phyloP scores from a whole-genome alignment of 2,113 vertebrate species.

The Chionomys nivalis region DNA sequence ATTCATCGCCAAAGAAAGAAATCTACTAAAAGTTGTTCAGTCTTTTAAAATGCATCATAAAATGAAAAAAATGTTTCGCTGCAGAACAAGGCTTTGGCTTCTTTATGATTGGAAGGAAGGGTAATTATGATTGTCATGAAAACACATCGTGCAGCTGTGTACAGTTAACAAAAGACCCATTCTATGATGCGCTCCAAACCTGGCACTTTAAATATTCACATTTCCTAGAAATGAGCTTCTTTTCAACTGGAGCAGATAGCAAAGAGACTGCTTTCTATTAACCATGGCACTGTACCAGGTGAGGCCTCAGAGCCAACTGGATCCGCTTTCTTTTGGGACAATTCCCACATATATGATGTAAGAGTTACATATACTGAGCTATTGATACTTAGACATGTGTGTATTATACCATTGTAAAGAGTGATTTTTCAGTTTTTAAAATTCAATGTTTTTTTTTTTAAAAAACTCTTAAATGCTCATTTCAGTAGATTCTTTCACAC shows the following conservation, averaged over 20 bases:
- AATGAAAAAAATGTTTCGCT: slow-evolving; percentile 77
- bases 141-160: slow-evolving; percentile 82
- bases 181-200: slow-evolving; percentile 67
- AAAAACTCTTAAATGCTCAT: neutral
- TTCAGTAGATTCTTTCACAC: slow-evolving; percentile 71
- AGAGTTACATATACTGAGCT: slow-evolving; percentile 60
- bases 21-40: slow-evolving; percentile 67
- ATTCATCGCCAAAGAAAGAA: slow-evolving; percentile 67
- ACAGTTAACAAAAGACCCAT: slow-evolving; percentile 84
- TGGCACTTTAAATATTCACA: slow-evolving; percentile 71
- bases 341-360: slow-evolving; percentile 61
- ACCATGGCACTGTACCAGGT: slow-evolving; percentile 65
- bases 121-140: slow-evolving; percentile 86
- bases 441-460: neutral
- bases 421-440: slow-evolving; percentile 37
- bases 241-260: slow-evolving; percentile 75
- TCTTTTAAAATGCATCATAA: slow-evolving; percentile 80
- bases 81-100: slow-evolving; percentile 82
- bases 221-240: slow-evolving; percentile 83
- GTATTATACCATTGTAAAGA: slow-evolving; percentile 41
- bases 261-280: slow-evolving; percentile 75
- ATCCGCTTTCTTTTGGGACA: slow-evolving; percentile 73
- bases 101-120: slow-evolving; percentile 81
- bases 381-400: slow-evolving; percentile 49
- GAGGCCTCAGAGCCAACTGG: slow-evolving; percentile 70